phyloP scores from a whole-genome alignment of 2,888 invertebrate genomes.

The Eumacrocentrus americanus region DNA sequence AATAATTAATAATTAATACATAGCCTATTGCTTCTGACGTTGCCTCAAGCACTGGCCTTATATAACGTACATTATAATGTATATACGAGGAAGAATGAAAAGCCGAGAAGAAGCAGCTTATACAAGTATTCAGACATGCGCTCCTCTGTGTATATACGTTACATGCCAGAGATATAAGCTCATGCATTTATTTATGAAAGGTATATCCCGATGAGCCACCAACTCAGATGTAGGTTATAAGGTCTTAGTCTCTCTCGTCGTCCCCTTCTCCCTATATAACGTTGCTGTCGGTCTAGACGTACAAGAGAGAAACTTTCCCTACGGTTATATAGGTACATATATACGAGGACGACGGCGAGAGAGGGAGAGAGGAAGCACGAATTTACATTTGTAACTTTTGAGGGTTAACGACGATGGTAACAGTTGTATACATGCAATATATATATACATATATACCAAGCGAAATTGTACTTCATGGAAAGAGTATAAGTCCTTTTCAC shows the following conservation, averaged over 20 bases:
- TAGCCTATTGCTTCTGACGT: too few relatives aligned
- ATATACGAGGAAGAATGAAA: too few relatives aligned
- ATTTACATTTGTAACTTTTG: conserved; percentile 58
- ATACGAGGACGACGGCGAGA: too few relatives aligned
- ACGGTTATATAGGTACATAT: too few relatives aligned
- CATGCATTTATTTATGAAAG: neutral
- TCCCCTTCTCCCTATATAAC: neutral
- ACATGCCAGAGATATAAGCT: neutral
- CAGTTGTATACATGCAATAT: conserved; percentile 38
- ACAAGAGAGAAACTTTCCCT: conserved; percentile 8
- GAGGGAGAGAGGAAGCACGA: conserved; percentile 29
- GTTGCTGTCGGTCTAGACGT: neutral
- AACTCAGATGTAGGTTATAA: neutral
- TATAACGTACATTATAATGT: too few relatives aligned
- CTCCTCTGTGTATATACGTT: neutral
- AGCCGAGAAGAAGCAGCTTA: neutral
- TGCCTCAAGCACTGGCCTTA: too few relatives aligned
- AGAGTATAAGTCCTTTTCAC: conserved; percentile 13
- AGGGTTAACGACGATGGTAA: conserved; percentile 50
- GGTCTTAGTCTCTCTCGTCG: neutral
- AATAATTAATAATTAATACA: too few relatives aligned
- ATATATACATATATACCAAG: conserved; percentile 36
- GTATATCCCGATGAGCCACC: neutral
- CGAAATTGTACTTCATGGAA: conserved; percentile 28
- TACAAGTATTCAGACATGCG: too few relatives aligned